Evolutionary conservation across 2,888 invertebrate genomes (phyloP).

Genomic region (Stramonita haemastoma): DNA sequence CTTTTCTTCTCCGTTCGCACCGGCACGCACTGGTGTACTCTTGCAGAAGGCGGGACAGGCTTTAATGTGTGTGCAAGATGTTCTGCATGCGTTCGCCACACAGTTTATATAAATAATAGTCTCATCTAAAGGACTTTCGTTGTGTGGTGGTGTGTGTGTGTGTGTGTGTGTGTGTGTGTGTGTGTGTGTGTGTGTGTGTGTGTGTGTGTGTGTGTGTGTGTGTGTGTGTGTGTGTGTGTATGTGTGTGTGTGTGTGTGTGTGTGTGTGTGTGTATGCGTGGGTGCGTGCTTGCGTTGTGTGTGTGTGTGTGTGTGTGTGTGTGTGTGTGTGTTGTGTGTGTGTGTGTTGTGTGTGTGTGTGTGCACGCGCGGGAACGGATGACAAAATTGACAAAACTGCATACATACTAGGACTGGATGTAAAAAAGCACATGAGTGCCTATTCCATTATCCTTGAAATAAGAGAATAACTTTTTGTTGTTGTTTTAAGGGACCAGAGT

Average conservation of each 20-base stretch:
- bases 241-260: background rate
- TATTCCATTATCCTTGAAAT: too few species aligned
- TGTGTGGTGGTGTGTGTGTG: background rate
- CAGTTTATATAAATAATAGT: too few species aligned
- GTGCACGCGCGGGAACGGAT: too few species aligned
- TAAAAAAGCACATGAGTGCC: too few species aligned
- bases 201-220: background rate
- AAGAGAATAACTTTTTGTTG: too few species aligned
- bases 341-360: background rate
- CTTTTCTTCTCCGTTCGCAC: too few species aligned
- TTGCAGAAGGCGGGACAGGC: background rate
- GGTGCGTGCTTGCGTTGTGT: background rate
- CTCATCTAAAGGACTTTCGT: background rate
- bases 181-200: background rate
- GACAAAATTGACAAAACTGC: background rate
- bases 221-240: background rate
- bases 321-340: slow-evolving; percentile 1
- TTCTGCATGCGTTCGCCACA: too few species aligned
- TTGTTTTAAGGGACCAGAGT: too few species aligned
- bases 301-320: background rate
- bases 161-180: slow-evolving; percentile 16
- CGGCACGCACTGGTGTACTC: too few species aligned
- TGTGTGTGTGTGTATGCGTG: slow-evolving; percentile 19
- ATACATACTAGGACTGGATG: too few species aligned
- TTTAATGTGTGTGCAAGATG: background rate